Conservation (phyloP, 2,888 invertebrate species). For the Acrobasis consociella region DNA sequence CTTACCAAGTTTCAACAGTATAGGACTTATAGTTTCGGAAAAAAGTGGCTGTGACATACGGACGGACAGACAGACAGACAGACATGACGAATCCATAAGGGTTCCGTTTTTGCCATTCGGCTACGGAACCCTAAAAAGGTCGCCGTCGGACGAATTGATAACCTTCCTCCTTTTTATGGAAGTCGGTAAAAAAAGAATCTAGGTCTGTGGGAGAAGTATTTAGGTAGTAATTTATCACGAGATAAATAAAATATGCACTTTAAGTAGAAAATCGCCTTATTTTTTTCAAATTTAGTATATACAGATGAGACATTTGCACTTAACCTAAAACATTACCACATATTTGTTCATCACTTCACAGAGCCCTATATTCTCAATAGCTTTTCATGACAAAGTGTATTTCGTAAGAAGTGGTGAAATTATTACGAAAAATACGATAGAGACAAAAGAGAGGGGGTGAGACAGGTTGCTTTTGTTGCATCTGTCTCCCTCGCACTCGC, state of each 20-base stretch:
- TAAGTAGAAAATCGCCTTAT: constrained; percentile 37
- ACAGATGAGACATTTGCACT: constrained; percentile 30
- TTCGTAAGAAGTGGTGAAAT: constrained; percentile 57
- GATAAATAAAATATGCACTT: not conserved
- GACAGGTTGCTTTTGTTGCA: constrained; percentile 55
- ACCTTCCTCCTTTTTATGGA: too few species aligned
- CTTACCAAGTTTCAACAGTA: too few species aligned
- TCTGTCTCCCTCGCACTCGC: constrained; percentile 60
- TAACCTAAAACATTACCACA: not conserved
- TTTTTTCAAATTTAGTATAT: constrained; percentile 24
- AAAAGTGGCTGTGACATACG: too few species aligned
- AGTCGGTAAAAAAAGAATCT: too few species aligned
- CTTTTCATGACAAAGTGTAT: constrained; percentile 47
- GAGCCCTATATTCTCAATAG: not conserved
- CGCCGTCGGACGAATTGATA: too few species aligned
- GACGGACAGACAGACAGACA: too few species aligned
- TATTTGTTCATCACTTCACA: constrained; percentile 9
- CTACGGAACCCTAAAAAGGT: too few species aligned
- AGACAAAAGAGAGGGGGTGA: constrained; percentile 46
- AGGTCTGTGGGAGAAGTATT: too few species aligned
- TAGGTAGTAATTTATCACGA: too few species aligned
- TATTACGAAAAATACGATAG: constrained; percentile 49
- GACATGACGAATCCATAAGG: too few species aligned
- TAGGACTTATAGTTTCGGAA: too few species aligned
- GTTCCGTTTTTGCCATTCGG: too few species aligned